Conservation (phyloP, 2,888 invertebrate genomes). For the Agrotis exclamationis region DNA sequence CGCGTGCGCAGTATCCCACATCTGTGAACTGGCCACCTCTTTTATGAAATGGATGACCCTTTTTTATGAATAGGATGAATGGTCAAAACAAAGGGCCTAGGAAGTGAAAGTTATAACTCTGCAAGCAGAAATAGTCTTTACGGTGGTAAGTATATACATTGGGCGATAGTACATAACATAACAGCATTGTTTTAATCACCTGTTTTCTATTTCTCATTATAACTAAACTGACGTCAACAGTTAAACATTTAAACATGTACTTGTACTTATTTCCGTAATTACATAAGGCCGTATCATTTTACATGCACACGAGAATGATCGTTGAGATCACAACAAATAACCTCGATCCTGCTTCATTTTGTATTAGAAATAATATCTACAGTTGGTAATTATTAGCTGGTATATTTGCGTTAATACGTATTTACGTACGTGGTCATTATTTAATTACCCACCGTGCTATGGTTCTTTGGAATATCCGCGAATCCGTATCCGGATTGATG, state of each 20-base stretch:
- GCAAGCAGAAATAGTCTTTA: too few relatives aligned
- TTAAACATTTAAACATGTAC: slow-evolving; percentile 47
- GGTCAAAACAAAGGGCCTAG: too few relatives aligned
- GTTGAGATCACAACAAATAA: slow-evolving; percentile 29
- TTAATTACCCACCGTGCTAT: slow-evolving; percentile 19
- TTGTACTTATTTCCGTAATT: slow-evolving; percentile 62
- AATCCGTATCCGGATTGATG: slow-evolving; percentile 46
- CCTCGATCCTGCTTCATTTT: slow-evolving; percentile 44
- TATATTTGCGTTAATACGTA: slow-evolving; percentile 19
- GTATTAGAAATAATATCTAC: slow-evolving; percentile 27
- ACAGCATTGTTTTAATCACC: slow-evolving; percentile 59
- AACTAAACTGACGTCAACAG: slow-evolving; percentile 59
- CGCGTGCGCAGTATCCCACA: too few relatives aligned
- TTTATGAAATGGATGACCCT: too few relatives aligned
- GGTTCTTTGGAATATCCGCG: slow-evolving; percentile 49
- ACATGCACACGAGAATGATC: slow-evolving; percentile 42
- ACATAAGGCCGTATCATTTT: slow-evolving; percentile 44
- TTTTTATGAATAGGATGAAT: too few relatives aligned
- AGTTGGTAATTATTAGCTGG: slow-evolving; percentile 18
- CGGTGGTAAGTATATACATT: too few relatives aligned
- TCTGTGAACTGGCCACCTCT: too few relatives aligned
- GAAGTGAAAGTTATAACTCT: too few relatives aligned
- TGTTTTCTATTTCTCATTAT: slow-evolving; percentile 61
- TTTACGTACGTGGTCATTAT: not conserved
- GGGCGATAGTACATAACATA: slow-evolving; percentile 18